phyloP scores from a whole-genome alignment of 2,113 vertebrate species.

The Vulpes lagopus region DNA sequence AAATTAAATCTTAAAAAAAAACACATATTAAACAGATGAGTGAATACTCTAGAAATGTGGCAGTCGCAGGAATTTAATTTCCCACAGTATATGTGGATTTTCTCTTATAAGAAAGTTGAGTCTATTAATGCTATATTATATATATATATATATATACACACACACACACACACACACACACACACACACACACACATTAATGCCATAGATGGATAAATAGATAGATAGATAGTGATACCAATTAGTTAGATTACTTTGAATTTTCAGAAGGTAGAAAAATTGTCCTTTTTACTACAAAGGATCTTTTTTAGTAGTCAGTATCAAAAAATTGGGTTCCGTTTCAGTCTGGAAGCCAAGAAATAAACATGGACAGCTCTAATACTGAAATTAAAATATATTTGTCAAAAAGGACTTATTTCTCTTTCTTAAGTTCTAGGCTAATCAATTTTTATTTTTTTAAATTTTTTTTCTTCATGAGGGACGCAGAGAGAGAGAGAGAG shows the following conservation, averaged over 20 bases:
- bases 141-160: too few relatives aligned
- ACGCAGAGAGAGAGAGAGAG: too few relatives aligned
- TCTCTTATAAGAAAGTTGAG: background rate
- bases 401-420: background rate
- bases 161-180: too few relatives aligned
- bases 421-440: background rate
- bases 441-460: background rate
- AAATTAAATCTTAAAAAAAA: too few relatives aligned
- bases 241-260: background rate
- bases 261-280: background rate
- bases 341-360: background rate
- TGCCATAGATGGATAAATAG: too few relatives aligned
- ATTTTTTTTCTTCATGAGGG: too few relatives aligned
- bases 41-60: slow-evolving; percentile 12
- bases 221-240: background rate
- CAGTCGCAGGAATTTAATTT: background rate
- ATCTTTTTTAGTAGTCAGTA: background rate
- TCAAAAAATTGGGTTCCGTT: background rate
- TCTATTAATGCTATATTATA: background rate
- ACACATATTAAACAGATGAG: background rate
- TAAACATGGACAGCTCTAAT: background rate
- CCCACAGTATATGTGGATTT: background rate
- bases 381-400: slow-evolving; percentile 35
- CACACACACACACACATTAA: too few relatives aligned
- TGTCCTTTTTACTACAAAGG: background rate